phyloP scores from a whole-genome alignment of 53 echinoderm and acorn worm species.

The Temnopleurus reevesii region DNA sequence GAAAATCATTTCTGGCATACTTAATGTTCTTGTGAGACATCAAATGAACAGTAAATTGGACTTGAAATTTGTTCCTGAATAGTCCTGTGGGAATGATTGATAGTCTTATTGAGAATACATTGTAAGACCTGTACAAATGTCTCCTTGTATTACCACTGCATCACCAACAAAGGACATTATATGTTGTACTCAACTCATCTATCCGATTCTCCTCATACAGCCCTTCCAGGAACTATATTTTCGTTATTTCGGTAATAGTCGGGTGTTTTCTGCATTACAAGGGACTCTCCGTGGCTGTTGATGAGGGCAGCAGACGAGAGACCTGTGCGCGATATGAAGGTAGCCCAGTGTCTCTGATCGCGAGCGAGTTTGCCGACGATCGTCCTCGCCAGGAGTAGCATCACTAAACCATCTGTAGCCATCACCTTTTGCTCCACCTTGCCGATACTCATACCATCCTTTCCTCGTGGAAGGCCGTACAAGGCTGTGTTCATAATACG shows the following conservation, averaged over 20 bases:
- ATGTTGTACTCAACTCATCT: not conserved
- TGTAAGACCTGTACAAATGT: not conserved
- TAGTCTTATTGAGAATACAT: not conserved
- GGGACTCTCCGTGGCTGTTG: conserved; percentile 9
- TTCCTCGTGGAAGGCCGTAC: not conserved
- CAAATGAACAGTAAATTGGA: not conserved
- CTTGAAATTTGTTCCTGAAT: not conserved
- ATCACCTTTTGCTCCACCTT: conserved; percentile 36
- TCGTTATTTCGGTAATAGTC: not conserved
- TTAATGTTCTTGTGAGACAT: too few relatives aligned
- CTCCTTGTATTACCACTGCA: not conserved
- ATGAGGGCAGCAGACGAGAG: conserved; percentile 43
- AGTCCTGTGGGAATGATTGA: not conserved
- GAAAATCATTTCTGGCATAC: too few relatives aligned
- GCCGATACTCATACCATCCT: conserved; percentile 25
- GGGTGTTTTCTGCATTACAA: not conserved
- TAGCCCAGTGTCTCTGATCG: conserved; percentile 46
- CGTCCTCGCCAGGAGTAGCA: not conserved
- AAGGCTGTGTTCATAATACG: too few relatives aligned
- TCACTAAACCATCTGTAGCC: conserved; percentile 48
- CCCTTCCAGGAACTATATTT: too few relatives aligned
- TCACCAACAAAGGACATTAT: conserved; percentile 1
- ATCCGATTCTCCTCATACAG: not conserved
- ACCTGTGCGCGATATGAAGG: conserved; percentile 13
- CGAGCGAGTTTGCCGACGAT: conserved; percentile 15